Percentiles rank a stretch among this genome's conserved stretches.
phyloP scores from a whole-genome alignment of 2,888 invertebrate genomes.

The Opisthograptis luteolata region DNA sequence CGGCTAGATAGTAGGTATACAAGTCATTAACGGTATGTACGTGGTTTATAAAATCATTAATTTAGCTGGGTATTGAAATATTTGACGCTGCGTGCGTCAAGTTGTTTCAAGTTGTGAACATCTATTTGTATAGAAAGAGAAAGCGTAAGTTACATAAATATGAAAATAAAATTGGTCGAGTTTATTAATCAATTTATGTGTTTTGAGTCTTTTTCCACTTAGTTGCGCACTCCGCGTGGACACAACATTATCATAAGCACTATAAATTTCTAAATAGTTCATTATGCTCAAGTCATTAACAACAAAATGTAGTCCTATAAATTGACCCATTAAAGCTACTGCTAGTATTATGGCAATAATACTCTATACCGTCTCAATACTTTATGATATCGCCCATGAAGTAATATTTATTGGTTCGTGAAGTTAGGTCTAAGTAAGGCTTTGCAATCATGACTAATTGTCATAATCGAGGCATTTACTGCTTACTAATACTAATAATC shows the following conservation, averaged over 20 bases:
- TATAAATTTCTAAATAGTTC: no score
- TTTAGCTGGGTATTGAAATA: background rate
- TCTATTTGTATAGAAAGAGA: background rate
- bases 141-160: no score
- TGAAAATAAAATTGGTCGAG: no score
- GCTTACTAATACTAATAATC: no score
- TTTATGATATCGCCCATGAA: slow-evolving; percentile 9
- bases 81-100: background rate
- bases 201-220: no score
- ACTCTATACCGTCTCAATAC: slow-evolving; percentile 11
- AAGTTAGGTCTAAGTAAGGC: no score
- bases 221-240: no score
- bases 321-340: background rate
- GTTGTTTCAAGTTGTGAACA: background rate
- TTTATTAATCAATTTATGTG: no score
- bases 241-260: no score
- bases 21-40: slow-evolving; percentile 4
- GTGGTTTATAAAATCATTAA: slow-evolving; percentile 1
- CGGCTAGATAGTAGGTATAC: slow-evolving; percentile 24
- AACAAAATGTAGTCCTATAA: slow-evolving; percentile 1
- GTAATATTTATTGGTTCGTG: slow-evolving; percentile 14
- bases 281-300: background rate
- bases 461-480: no score
- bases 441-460: no score
- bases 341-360: background rate